These are phyloP conservation scores for Graptemys geographica DNA, from an alignment of 2,797 vertebrate species.

Conservation along the genomic window DNA sequence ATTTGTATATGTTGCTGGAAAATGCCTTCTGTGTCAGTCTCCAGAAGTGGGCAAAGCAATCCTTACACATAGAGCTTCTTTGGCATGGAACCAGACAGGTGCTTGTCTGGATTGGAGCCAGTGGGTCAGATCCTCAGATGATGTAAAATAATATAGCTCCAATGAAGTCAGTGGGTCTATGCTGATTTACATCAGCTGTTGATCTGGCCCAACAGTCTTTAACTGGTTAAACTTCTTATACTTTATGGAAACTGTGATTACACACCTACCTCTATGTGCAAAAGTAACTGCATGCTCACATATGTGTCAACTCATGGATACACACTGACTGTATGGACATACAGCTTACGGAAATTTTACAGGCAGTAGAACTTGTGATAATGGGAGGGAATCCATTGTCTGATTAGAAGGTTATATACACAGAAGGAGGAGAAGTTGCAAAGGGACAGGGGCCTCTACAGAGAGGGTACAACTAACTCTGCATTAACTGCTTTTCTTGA, in stretches of 20 bases:
- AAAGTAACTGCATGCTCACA: conserved; percentile 55
- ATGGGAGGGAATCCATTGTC: conserved; percentile 61
- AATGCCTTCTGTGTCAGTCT: not conserved
- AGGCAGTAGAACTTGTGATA: conserved; percentile 45
- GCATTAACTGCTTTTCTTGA: conserved; percentile 66
- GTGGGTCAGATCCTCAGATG: conserved; percentile 46
- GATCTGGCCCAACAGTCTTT: conserved; percentile 41
- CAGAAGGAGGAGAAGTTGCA: conserved; percentile 60
- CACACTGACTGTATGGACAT: conserved; percentile 80
- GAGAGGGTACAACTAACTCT: conserved; percentile 46
- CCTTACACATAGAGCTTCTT: not conserved
- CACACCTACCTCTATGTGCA: not conserved
- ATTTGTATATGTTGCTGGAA: conserved; percentile 3
- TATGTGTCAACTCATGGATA: conserved; percentile 42
- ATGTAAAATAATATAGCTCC: conserved; percentile 42
- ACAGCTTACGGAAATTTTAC: conserved; percentile 70
- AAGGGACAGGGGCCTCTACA: conserved; percentile 40
- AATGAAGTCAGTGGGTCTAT: not conserved
- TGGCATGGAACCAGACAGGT: conserved; percentile 51
- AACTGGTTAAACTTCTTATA: conserved; percentile 46
- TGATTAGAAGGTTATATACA: conserved; percentile 74
- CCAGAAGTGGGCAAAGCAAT: not conserved
- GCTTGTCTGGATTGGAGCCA: conserved; percentile 48
- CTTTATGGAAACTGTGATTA: conserved; percentile 37
- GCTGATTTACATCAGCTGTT: conserved; percentile 49